Evolutionary conservation across 2,888 invertebrate genomes (phyloP), one percentile per base, ranked within the genome.

Genomic region (Cheilosia grossa): DNA sequence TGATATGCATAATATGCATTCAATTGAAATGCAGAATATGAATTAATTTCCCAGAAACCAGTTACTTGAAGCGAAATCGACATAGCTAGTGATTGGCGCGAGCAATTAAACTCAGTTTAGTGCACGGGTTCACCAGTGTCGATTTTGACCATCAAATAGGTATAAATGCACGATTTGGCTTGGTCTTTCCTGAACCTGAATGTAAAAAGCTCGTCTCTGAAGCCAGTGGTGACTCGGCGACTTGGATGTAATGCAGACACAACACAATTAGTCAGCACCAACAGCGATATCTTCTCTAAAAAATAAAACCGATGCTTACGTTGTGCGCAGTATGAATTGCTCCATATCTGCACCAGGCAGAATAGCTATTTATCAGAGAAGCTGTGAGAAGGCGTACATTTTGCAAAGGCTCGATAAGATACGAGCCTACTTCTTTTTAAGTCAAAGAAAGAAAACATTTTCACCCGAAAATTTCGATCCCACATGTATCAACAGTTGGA

Each of bases 1-100:
- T 82, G 61, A 9, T 27, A 27, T 27, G 27, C 6, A 27, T 27
- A 27, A 78, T 54, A 72, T 75, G 66, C 82, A 80, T 59, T 78
- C 51, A 82, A 47, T 72, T 82, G 72, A 82, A 82, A 66, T 72
- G 78, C 72, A 78, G 61, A 82, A 81, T 64, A 66, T 66, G 56
- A 74, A 66, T 66, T 64, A 66, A 64, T 58, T 74, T 58, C 15
- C 64, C 47, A 7, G 15, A 82, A 78, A 82, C 78, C 78, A 61
- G 78, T 78, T 82, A 40, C 30, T 30, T 30, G 9, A 30, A 30
- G 9, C 30, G 21, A 42, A n/a, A 49, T 7, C 27, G n/a, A n/a
- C 4, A 27, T 17, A 53, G 58, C 42, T 53, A 59, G 69, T 51
- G 61, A 64, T 77, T 77, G 24, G 17, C 40, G 74, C 13, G 63